Evolutionary conservation across 2,888 invertebrate species (phyloP).

Genomic region (Oxystoma pomonae): DNA sequence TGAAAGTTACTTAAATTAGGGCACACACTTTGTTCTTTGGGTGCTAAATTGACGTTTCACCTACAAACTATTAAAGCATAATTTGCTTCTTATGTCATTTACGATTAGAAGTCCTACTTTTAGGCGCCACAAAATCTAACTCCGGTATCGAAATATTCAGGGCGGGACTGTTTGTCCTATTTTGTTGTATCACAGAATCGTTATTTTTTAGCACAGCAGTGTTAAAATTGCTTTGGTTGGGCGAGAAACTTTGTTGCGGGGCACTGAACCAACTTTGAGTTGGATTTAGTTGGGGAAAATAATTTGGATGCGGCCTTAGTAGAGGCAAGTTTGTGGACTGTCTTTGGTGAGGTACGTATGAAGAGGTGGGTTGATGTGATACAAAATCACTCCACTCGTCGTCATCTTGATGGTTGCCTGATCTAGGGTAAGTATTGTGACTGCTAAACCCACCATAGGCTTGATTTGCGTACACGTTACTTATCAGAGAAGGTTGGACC

Average conservation of each 20-base stretch:
- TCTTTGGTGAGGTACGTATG: not conserved
- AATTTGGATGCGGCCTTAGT: conserved; percentile 20
- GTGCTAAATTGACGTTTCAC: no score
- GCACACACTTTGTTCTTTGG: no score
- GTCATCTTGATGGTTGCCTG: conserved; percentile 37
- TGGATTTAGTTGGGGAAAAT: conserved; percentile 9
- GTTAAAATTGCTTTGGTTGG: conserved; percentile 39
- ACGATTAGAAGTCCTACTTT: conserved; percentile 39
- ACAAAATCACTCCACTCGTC: conserved; percentile 58
- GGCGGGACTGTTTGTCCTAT: conserved; percentile 25
- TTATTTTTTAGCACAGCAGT: conserved; percentile 17
- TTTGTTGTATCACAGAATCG: conserved; percentile 7
- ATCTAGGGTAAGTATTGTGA: not conserved
- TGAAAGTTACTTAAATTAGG: no score
- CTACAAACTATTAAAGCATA: conserved; percentile 44
- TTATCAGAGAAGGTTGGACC: conserved; percentile 37
- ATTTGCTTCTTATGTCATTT: conserved; percentile 49
- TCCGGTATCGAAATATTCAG: conserved; percentile 53
- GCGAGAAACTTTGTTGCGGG: conserved; percentile 8
- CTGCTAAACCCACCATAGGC: conserved; percentile 21
- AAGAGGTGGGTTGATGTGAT: conserved; percentile 45
- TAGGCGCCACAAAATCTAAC: conserved; percentile 53
- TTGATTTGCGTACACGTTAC: conserved; percentile 37
- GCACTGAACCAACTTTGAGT: no score
- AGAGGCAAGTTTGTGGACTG: conserved; percentile 39